These are phyloP conservation scores for Neopelma chrysocephalum DNA, from an alignment of 2,797 vertebrate species.

Conservation along the genomic window DNA sequence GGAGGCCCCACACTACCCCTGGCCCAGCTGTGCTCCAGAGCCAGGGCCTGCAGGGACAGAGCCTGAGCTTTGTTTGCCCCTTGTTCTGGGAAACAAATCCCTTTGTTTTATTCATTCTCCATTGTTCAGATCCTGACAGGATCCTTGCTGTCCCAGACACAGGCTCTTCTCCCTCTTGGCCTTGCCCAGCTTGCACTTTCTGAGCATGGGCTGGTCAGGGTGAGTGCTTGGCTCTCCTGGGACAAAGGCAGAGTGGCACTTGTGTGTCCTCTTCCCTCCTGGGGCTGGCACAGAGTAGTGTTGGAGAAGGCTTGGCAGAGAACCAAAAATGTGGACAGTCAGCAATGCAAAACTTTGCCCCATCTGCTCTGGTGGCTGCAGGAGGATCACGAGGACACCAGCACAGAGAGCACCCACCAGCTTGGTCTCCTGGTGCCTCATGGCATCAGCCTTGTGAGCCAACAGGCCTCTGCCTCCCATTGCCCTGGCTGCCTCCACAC, in stretches of 20 bases:
- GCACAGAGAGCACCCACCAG: background rate
- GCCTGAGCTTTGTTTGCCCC: background rate
- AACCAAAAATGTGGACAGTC: fast-evolving
- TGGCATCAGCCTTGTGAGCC: background rate
- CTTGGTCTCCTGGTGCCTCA: background rate
- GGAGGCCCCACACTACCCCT: background rate
- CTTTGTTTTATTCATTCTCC: background rate
- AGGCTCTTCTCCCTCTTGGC: background rate
- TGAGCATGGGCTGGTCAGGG: fast-evolving
- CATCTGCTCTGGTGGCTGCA: background rate
- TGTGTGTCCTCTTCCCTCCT: background rate
- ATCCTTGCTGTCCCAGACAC: background rate
- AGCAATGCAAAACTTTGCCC: background rate
- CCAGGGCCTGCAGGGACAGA: background rate
- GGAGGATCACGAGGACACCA: fast-evolving
- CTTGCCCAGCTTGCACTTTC: background rate
- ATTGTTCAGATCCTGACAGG: background rate
- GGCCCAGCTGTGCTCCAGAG: background rate
- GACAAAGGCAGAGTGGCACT: background rate
- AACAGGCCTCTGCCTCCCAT: background rate
- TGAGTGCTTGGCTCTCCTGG: background rate
- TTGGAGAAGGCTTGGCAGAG: background rate
- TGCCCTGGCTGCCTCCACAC: background rate
- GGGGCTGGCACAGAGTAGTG: background rate
- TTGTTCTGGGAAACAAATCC: background rate